phyloP scores from a whole-genome alignment of 2,888 invertebrate genomes.

The Alviniconcha strummeri region DNA sequence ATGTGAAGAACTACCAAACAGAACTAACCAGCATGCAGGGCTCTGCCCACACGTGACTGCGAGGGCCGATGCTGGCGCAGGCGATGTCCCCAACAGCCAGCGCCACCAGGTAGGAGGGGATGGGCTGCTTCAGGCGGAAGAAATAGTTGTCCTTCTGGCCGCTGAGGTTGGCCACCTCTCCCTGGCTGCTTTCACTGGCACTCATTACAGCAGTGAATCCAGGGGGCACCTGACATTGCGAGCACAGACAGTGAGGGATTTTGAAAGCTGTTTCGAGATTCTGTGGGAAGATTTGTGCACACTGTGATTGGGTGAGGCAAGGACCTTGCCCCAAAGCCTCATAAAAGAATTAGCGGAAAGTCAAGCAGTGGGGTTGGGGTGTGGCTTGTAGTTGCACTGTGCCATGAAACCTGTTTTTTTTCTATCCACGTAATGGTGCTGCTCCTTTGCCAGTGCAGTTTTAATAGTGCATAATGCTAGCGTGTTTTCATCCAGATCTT shows the following conservation, averaged over 20 bases:
- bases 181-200: slow-evolving; percentile 43
- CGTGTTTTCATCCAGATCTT: too few species aligned
- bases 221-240: slow-evolving; percentile 33
- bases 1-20: background rate
- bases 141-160: slow-evolving; percentile 41
- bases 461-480: too few species aligned
- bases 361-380: too few species aligned
- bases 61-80: slow-evolving; percentile 79
- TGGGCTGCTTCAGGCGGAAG: slow-evolving; percentile 43
- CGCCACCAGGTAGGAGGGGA: slow-evolving; percentile 50
- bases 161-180: slow-evolving; percentile 38
- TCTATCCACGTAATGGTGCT: too few species aligned
- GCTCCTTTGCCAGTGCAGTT: too few species aligned
- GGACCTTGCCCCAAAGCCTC: too few species aligned
- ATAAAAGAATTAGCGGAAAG: too few species aligned
- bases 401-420: too few species aligned
- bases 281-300: background rate
- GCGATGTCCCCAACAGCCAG: slow-evolving; percentile 52
- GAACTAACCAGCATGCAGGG: slow-evolving; percentile 80
- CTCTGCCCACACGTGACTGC: slow-evolving; percentile 91
- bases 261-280: background rate
- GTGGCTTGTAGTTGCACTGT: too few species aligned
- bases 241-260: background rate
- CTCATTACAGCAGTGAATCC: slow-evolving; percentile 53
- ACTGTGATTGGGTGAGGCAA: background rate